Evolutionary conservation across 1,140 invertebrate species (phyloP).

Genomic region (Brachionus rotundiformis): DNA sequence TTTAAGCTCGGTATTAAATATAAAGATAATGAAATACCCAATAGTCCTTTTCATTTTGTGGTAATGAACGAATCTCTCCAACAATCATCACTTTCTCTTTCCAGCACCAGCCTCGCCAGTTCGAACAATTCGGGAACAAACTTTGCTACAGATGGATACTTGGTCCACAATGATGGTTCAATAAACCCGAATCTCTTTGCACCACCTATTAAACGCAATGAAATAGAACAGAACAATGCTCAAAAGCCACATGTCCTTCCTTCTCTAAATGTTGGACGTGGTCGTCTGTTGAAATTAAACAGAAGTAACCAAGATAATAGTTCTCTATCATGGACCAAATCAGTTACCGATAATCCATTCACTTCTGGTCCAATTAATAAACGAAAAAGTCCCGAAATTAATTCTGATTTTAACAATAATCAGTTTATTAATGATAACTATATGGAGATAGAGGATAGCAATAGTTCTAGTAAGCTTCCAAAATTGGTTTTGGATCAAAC

Average conservation of each 20-base stretch:
- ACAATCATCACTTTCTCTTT: background rate
- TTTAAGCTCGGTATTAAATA: background rate
- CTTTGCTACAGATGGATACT: background rate
- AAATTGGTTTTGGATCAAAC: background rate
- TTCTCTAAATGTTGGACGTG: slow-evolving; percentile 14
- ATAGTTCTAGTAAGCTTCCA: background rate
- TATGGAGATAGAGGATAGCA: background rate
- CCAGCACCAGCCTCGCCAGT: background rate
- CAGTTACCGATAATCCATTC: background rate
- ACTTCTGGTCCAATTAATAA: background rate
- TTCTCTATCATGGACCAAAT: background rate
- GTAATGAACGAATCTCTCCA: background rate
- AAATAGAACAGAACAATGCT: background rate
- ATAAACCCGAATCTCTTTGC: background rate
- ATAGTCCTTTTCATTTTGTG: slow-evolving; percentile 45
- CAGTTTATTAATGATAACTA: background rate
- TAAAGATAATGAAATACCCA: slow-evolving; percentile 18
- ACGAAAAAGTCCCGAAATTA: slow-evolving; percentile 13
- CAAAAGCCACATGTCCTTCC: background rate
- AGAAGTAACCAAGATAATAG: background rate
- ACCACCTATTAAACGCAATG: background rate
- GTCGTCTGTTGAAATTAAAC: background rate
- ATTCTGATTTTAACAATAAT: slow-evolving; percentile 5
- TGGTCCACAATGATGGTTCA: background rate
- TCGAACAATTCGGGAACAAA: background rate